Conservation (phyloP, 2,888 invertebrate genomes). For the Drosophila mercatorum region DNA sequence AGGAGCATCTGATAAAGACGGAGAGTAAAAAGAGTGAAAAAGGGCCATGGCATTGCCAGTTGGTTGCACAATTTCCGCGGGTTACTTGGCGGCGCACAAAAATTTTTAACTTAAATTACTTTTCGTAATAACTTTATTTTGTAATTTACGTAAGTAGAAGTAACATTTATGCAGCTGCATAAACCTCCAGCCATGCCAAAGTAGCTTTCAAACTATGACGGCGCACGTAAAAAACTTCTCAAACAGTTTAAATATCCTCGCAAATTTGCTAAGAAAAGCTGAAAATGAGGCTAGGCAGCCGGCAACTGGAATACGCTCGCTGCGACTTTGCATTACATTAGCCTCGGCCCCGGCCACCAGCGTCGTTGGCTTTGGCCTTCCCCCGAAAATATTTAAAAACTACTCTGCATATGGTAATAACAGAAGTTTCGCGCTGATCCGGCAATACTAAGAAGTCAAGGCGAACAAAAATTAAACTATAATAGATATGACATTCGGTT, state of each 20-base stretch:
- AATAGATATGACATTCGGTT: constrained; percentile 1
- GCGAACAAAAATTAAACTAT: constrained; percentile 5
- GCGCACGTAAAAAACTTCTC: constrained; percentile 71
- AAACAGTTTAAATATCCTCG: constrained; percentile 66
- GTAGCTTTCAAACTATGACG: constrained; percentile 77
- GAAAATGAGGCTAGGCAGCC: constrained; percentile 37
- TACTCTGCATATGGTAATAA: constrained; percentile 48
- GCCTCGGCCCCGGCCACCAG: constrained; percentile 16
- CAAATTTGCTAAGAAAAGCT: constrained; percentile 64
- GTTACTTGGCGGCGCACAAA: constrained; percentile 62
- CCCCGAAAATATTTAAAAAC: constrained; percentile 19
- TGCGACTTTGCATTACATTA: constrained; percentile 52
- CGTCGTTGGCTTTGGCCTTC: background rate
- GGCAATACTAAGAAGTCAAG: constrained; percentile 17
- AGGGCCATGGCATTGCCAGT: constrained; percentile 57
- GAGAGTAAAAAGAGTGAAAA: background rate
- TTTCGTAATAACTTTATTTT: constrained; percentile 78
- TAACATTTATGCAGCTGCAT: constrained; percentile 78
- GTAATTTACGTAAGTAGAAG: constrained; percentile 78
- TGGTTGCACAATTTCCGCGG: constrained; percentile 72
- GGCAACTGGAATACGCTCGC: constrained; percentile 31
- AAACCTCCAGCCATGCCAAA: constrained; percentile 65
- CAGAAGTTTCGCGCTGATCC: constrained; percentile 35
- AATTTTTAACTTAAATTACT: constrained; percentile 78
- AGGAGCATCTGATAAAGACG: background rate